phyloP scores from a whole-genome alignment of 2,113 vertebrate species.

The Pseudopipra pipra region DNA sequence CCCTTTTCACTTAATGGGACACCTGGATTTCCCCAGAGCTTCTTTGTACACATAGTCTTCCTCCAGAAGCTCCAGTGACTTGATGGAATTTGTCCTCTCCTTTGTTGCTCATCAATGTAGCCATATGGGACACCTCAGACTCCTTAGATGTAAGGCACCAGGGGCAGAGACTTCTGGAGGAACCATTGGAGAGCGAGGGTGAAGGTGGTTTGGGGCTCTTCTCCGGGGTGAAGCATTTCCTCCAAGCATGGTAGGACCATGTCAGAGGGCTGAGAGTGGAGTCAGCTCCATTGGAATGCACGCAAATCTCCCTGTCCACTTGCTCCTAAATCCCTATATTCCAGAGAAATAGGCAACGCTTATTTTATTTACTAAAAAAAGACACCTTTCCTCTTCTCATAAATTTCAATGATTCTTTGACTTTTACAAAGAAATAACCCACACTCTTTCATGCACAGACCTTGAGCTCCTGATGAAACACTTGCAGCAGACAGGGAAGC shows the following conservation, averaged over 20 bases:
- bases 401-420: neutral
- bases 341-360: neutral
- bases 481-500: neutral
- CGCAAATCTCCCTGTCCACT: neutral
- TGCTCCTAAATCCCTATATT: neutral
- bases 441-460: neutral
- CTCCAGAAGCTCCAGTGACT: neutral
- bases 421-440: neutral
- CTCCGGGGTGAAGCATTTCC: neutral
- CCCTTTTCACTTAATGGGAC: neutral
- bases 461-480: neutral
- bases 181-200: neutral
- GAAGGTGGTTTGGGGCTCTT: neutral
- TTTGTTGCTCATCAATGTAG: neutral
- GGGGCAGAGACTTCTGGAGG: neutral
- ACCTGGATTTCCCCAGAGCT: neutral
- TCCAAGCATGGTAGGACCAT: neutral
- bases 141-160: neutral
- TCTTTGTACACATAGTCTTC: neutral
- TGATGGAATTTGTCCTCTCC: neutral
- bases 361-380: neutral
- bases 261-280: neutral
- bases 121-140: neutral
- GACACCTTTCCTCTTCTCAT: neutral
- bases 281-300: neutral